phyloP scores from a whole-genome alignment of 2,797 vertebrate genomes.

The Rhinella marina region DNA sequence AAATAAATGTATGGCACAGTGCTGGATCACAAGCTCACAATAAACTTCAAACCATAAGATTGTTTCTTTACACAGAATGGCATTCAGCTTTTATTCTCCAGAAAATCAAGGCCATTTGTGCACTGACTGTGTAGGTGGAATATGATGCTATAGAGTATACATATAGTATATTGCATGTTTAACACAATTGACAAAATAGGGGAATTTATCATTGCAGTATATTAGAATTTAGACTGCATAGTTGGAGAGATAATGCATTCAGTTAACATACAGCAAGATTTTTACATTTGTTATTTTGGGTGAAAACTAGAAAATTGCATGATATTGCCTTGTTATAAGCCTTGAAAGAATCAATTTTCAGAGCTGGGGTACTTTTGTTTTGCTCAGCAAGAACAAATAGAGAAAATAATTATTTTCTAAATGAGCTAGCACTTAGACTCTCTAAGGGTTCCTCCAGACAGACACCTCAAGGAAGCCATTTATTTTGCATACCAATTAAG shows the following conservation, averaged over 20 bases:
- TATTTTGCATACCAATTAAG: neutral
- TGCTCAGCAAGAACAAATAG: neutral
- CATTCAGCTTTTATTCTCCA: neutral
- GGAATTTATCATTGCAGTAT: neutral
- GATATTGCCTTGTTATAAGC: neutral
- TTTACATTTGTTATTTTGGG: neutral
- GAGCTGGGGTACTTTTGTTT: neutral
- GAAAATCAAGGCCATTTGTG: slow-evolving; percentile 13
- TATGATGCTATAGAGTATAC: neutral
- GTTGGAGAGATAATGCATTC: neutral
- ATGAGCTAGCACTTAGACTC: neutral
- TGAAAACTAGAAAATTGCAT: neutral
- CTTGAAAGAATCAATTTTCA: neutral
- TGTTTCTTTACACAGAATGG: neutral
- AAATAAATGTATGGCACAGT: no score
- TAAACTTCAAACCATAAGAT: neutral
- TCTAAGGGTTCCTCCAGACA: neutral
- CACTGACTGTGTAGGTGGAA: neutral
- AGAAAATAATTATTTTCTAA: slow-evolving; percentile 6
- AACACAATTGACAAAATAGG: neutral
- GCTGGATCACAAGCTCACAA: no score
- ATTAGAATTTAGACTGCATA: neutral
- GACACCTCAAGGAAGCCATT: neutral
- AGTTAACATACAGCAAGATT: neutral
- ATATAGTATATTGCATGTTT: neutral